Base-by-base conservation (phyloP, 2,113 vertebrate genomes). In the Aix galericulata region DNA sequence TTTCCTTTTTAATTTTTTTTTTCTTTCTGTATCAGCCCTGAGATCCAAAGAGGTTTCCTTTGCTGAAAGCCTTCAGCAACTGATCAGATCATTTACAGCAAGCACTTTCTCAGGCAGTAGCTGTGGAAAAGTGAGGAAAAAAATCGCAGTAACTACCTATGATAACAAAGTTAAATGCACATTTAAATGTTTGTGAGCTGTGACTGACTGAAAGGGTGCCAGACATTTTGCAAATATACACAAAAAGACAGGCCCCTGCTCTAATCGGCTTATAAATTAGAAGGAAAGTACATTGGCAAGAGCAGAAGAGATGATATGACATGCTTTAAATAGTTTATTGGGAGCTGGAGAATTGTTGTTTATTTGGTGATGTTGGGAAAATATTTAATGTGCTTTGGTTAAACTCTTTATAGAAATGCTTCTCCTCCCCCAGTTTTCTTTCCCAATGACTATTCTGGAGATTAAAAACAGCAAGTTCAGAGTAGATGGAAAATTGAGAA, bases 351-450 rank as follows among this genome's bases (percentile, higher is more conserved):
- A 82, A 95, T 96, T 95, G 93, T 73, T 96, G 94, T 96, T 96
- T 97, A 95, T 97, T 96, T 96, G 94, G 95, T 93, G 94, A 96
- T 94, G 96, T 96, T 97, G 96, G 96, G 95, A 96, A 96, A 96
- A 97, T 97, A 96, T 92, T 96, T 96, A 92, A 83, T 95, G 87
- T 95, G 94, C 84, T 93, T 96, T 92, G 87, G 86, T 94, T 83
- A 92, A 92, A 92, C 92, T 91, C 95, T 93, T 94, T 92, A 95
- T 95, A 88, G 96, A 93, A 89, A 92, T 84, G 72, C 42, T 88
- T 93, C 90, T 96, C 95, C 88, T 94, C 94, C 93, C 77, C 85
- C 94, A 22, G 80, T 80, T 66, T 74, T 85, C 55, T 84, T 94
- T 93, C 88, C 88, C 89, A 93, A 69, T 56, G 85, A 91, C 93